phyloP scores from a whole-genome alignment of 2,797 vertebrate genomes.

The Percopsis omiscomaycus region DNA sequence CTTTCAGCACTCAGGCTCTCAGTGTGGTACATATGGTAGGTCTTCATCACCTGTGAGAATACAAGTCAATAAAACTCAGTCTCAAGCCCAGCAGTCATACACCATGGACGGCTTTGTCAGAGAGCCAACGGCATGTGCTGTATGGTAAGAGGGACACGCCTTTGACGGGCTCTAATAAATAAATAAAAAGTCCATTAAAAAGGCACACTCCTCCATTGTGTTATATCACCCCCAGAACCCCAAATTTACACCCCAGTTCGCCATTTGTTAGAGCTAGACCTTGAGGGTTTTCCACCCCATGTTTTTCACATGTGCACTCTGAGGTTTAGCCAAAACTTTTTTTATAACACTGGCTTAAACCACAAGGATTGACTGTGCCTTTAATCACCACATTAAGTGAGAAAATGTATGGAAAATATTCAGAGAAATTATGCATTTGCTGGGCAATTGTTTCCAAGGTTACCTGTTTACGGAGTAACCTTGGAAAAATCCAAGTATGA shows the following conservation, averaged over 20 bases:
- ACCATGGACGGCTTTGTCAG: neutral
- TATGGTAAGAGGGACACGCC: neutral
- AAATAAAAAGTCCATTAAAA: neutral
- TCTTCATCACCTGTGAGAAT: conserved; percentile 90
- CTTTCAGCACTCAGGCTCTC: conserved; percentile 92
- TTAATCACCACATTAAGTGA: neutral
- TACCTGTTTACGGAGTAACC: neutral
- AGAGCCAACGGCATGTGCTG: neutral
- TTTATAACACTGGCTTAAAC: no score
- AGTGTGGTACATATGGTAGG: conserved; percentile 95
- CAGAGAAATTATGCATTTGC: neutral
- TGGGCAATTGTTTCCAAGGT: conserved; percentile 4
- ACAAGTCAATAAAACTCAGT: neutral
- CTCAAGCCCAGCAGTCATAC: neutral
- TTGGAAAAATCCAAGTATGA: no score
- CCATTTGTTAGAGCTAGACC: no score
- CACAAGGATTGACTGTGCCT: no score
- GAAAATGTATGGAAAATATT: neutral
- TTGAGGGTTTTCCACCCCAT: no score
- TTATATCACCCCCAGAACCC: no score
- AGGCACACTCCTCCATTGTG: no score
- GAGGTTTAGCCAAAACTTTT: no score
- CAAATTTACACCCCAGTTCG: no score
- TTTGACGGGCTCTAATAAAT: neutral
- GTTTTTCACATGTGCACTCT: no score